Conservation (phyloP, 2,113 vertebrate species). For the Heteronetta atricapilla region DNA sequence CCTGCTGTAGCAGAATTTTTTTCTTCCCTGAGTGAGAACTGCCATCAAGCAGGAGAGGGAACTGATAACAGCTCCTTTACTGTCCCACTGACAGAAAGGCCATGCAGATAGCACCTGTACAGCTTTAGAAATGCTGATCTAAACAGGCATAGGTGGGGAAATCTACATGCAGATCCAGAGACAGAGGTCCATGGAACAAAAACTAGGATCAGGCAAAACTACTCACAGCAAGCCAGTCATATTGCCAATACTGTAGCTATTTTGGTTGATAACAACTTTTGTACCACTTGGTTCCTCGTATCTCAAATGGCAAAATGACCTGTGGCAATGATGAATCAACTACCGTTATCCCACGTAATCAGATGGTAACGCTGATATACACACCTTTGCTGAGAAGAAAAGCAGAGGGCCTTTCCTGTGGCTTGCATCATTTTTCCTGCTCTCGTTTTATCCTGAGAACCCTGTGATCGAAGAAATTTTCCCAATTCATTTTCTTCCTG, state of each 20-base stretch:
- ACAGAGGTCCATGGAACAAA: rapidly evolving
- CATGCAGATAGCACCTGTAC: neutral
- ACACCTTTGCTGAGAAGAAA: slow-evolving; percentile 98
- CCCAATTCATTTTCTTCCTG: slow-evolving; percentile 98
- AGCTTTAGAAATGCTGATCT: neutral
- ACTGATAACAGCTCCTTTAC: neutral
- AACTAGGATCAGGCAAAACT: neutral
- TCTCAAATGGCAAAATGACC: neutral
- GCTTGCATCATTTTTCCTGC: slow-evolving; percentile 99
- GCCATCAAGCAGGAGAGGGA: neutral
- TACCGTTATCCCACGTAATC: neutral
- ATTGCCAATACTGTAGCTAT: neutral
- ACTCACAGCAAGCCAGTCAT: neutral
- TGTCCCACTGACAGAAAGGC: neutral
- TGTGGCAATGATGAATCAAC: neutral
- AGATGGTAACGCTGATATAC: neutral
- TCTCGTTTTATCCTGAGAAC: slow-evolving; percentile 93
- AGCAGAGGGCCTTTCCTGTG: slow-evolving; percentile 95
- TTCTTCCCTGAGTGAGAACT: neutral
- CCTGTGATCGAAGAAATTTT: slow-evolving; percentile 93
- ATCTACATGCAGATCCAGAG: neutral
- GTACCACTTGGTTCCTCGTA: neutral
- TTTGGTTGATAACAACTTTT: neutral
- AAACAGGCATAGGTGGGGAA: neutral
- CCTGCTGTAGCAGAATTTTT: neutral